Conservation (phyloP, 2,797 vertebrate species). For the Pampus argenteus region DNA sequence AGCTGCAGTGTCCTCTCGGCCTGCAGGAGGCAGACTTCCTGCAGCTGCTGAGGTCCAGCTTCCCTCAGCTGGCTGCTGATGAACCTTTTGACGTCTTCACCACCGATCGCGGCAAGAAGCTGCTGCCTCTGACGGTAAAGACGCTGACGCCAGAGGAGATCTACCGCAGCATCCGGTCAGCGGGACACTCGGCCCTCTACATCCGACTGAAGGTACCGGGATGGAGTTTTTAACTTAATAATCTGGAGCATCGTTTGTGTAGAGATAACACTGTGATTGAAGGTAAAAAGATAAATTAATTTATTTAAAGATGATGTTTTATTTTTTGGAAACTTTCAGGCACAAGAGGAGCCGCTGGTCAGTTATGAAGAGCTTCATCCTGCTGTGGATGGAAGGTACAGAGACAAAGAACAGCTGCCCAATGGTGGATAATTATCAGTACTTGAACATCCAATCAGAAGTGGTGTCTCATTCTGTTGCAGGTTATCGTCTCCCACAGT, state of each 20-base stretch:
- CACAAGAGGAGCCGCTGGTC: not conserved
- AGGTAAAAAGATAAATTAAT: no score
- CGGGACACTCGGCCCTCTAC: conserved; percentile 29
- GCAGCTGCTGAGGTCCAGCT: conserved; percentile 30
- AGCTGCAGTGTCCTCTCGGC: conserved; percentile 20
- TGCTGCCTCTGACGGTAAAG: conserved; percentile 13
- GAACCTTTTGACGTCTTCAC: conserved; percentile 10
- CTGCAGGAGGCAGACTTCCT: conserved; percentile 34
- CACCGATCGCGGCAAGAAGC: not conserved
- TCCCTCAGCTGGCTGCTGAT: conserved; percentile 25
- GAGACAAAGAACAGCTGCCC: no score
- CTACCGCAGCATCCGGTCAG: conserved; percentile 1
- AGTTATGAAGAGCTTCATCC: not conserved
- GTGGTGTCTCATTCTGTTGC: no score
- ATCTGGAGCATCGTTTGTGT: no score
- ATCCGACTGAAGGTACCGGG: conserved; percentile 30
- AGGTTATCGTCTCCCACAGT: not conserved
- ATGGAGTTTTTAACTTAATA: no score
- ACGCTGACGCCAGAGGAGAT: conserved; percentile 29
- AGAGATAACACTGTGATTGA: no score
- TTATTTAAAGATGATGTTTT: not conserved
- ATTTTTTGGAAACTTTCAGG: not conserved
- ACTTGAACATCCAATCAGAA: no score
- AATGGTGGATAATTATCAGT: no score
- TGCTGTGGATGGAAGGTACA: not conserved